Percentiles rank a stretch among this genome's conserved stretches.
These are phyloP conservation scores for Papilio xuthus DNA, from an alignment of 1,140 invertebrate genomes.

Conservation along the genomic window DNA sequence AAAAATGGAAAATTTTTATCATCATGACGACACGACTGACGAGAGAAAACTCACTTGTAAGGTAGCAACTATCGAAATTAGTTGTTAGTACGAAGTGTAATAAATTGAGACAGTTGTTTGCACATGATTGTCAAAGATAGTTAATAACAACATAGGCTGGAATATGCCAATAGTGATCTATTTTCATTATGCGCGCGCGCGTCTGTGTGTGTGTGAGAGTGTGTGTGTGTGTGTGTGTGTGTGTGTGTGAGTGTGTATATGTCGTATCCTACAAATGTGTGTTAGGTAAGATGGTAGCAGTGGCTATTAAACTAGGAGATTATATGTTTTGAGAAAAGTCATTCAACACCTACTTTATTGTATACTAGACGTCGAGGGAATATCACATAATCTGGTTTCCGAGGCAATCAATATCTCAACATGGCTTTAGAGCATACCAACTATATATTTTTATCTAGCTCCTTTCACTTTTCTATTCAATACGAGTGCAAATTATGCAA, in stretches of 20 bases:
- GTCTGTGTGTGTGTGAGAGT: background rate
- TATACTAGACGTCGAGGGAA: constrained; percentile 1
- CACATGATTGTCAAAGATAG: background rate
- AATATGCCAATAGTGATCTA: background rate
- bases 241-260: no score
- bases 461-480: no score
- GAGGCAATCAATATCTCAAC: background rate
- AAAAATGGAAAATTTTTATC: background rate
- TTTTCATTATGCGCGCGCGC: background rate
- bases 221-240: no score
- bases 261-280: no score
- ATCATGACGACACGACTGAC: no score
- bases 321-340: constrained; percentile 17
- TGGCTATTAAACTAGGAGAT: background rate
- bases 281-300: background rate
- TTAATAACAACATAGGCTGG: background rate
- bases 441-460: background rate
- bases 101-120: no score
- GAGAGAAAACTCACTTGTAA: background rate
- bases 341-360: background rate
- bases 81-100: background rate
- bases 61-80: background rate
- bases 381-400: background rate
- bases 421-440: background rate
- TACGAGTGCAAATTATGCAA: no score